These are phyloP conservation scores for Falco biarmicus DNA, from an alignment of 2,797 vertebrate species.

Conservation along the genomic window DNA sequence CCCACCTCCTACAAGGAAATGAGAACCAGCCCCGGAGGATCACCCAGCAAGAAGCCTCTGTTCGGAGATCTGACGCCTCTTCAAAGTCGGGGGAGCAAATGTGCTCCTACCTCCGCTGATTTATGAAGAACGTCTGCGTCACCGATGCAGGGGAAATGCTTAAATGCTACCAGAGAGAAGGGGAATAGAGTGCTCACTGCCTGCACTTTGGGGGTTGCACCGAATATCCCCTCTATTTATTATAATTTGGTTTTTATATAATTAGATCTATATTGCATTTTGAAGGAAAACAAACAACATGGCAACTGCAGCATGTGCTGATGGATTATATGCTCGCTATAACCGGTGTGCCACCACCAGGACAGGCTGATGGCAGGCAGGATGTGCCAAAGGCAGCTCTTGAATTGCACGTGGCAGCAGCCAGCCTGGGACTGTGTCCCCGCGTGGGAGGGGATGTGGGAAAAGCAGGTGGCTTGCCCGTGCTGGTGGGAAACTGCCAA, in stretches of 20 bases:
- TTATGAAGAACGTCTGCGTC: neutral
- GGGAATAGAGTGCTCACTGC: neutral
- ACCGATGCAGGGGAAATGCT: neutral
- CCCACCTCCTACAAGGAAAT: conserved; percentile 56
- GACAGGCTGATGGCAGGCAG: rapidly evolving
- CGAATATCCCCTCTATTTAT: neutral
- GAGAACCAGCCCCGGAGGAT: conserved; percentile 37
- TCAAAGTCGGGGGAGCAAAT: conserved; percentile 18
- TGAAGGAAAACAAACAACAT: conserved; percentile 26
- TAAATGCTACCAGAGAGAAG: neutral
- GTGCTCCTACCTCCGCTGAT: conserved; percentile 16
- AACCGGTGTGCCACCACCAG: rapidly evolving
- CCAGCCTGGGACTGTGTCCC: neutral
- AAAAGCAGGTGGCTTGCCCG: conserved; percentile 14
- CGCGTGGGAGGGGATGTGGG: neutral
- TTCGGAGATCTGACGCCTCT: conserved; percentile 38
- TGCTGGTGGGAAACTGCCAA: neutral
- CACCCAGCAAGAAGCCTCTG: conserved; percentile 22
- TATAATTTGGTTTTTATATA: neutral
- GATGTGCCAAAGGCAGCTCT: neutral
- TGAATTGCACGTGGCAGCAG: neutral
- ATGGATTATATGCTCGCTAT: neutral
- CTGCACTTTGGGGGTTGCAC: neutral
- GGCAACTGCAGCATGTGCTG: neutral
- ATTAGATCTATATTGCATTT: neutral